These are phyloP conservation scores for Tapera naevia DNA, from an alignment of 2,797 vertebrate genomes.

Conservation along the genomic window DNA sequence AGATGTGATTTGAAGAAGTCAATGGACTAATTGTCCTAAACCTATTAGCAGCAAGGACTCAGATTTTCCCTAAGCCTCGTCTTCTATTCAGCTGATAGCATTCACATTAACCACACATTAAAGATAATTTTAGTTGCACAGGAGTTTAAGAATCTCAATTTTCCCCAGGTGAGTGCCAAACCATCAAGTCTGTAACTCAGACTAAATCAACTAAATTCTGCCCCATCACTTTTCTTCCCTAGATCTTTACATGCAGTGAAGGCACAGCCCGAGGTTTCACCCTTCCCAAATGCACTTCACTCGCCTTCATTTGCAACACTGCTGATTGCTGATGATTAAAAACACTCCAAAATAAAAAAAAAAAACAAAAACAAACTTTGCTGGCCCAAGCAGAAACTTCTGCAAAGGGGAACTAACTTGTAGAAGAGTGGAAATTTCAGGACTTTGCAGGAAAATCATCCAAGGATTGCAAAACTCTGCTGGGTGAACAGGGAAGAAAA, in stretches of 20 bases:
- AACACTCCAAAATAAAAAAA: background rate
- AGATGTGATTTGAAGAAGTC: conserved; percentile 38
- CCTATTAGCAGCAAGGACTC: conserved; percentile 7
- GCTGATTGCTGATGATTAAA: background rate
- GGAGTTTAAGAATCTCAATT: background rate
- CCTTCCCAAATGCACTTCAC: background rate
- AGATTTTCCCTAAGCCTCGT: background rate
- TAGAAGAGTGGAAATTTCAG: background rate
- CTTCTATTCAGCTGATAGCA: conserved; percentile 32
- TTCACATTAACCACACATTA: conserved; percentile 12
- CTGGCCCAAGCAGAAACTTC: background rate
- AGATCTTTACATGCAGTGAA: background rate
- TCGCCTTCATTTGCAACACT: background rate
- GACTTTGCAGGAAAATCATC: background rate
- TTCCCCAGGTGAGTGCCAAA: background rate
- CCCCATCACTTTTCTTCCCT: background rate
- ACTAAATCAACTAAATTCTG: background rate
- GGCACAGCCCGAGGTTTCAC: background rate
- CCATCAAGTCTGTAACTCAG: background rate
- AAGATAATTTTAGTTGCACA: background rate
- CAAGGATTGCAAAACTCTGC: background rate
- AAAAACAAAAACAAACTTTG: background rate
- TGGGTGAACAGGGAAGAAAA: background rate
- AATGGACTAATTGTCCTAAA: conserved; percentile 49
- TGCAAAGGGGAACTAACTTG: background rate